Base-by-base conservation (phyloP, 2,113 vertebrate species). In the Psittacus erithacus region DNA sequence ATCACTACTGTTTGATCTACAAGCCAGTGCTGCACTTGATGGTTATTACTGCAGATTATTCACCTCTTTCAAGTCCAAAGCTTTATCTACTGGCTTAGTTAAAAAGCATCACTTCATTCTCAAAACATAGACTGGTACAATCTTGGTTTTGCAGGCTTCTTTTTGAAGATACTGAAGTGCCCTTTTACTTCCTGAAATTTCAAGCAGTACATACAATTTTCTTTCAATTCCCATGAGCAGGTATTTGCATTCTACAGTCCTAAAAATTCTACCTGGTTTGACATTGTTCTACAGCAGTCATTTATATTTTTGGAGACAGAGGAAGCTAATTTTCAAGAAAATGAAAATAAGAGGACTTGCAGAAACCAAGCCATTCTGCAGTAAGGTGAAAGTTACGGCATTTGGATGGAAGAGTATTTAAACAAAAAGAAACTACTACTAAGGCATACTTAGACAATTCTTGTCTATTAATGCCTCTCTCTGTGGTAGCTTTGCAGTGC, bases 201-300 rank as follows among this genome's bases (percentile, higher is more conserved):
- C 39, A 50, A 59, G 53, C 17, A 63, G 7, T 9, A 81, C 0
- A 0, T 11, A 86, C 44, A 27, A 33, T 24, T 74, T 80, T 77
- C 38, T n/a, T 73, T 64, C 24, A 31, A 14, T 44, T 88, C 17
- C 53, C 18, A 14, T 6, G 2, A 70, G 19, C 25, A 63, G 14
- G 9, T 62, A 46, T 52, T 65, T 65, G 11, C n/a, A 70, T 47
- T 73, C 9, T 28, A 31, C 10, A 65, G 46, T 41, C 44, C 53
- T 78, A 74, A 52, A 76, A 70, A 39, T 44, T 33, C 1, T 6
- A 60, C 20, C 28, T 50, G 8, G 13, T 25, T 59, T 65, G 44
- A 76, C 33, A 43, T n/a, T n/a, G 23, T 43, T 71, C 12, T 46
- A 24, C 10, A 13, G 41, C 19, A 25, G 44, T 10, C 52, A 11